Conservation (phyloP, 2,113 vertebrate species). For the Ceratotherium simum region DNA sequence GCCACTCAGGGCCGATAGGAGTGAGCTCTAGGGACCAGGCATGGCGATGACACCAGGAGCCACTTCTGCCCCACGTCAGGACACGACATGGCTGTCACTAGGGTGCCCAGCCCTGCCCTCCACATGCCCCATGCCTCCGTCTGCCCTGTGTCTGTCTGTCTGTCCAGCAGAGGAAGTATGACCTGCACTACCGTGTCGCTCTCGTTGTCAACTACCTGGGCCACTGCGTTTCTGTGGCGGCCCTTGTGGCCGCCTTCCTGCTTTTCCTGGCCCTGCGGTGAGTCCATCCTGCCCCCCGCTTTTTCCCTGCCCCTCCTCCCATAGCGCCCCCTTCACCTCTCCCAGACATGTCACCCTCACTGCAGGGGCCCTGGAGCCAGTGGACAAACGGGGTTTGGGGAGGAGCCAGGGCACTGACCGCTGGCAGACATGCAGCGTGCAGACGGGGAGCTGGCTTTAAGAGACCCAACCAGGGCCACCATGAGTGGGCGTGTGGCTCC, state of each 20-base stretch:
- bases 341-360: background rate
- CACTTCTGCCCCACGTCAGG: background rate
- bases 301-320: background rate
- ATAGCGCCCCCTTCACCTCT: background rate
- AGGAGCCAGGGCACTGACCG: background rate
- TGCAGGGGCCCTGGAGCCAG: background rate
- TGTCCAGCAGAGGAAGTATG: slow-evolving; percentile 93
- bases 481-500: background rate
- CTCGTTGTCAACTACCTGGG: slow-evolving; percentile 99
- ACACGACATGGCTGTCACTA: background rate
- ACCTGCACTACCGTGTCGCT: slow-evolving; percentile 95
- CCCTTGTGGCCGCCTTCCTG: slow-evolving; percentile 96
- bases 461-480: background rate
- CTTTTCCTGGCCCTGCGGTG: slow-evolving; percentile 98
- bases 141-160: slow-evolving; percentile 66
- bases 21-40: background rate
- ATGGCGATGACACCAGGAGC: too few species aligned
- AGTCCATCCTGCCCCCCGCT: slow-evolving; percentile 76
- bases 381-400: rapidly evolving
- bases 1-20: background rate
- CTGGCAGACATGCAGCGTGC: background rate
- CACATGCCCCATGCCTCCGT: background rate
- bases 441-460: background rate
- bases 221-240: slow-evolving; percentile 96
- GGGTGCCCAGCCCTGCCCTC: background rate